Percentiles rank a stretch among this genome's conserved stretches.
phyloP scores from a whole-genome alignment of 2,888 invertebrate genomes.

The Aporophyla lueneburgensis region DNA sequence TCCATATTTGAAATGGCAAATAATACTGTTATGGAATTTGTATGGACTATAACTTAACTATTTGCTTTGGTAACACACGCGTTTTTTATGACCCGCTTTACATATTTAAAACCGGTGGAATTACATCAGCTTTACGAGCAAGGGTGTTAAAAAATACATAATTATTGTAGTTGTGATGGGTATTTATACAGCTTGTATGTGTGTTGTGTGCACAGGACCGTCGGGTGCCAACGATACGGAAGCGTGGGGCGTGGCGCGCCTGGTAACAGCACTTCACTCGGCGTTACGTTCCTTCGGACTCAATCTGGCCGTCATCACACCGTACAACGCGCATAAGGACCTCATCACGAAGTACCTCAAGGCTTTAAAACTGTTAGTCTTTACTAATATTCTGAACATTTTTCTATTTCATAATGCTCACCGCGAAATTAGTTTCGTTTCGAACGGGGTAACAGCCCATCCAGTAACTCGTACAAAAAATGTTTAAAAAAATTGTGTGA shows the following conservation, averaged over 20 bases:
- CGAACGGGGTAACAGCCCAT: background rate
- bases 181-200: background rate
- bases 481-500: background rate
- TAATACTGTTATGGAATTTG: no score
- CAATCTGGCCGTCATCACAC: constrained; percentile 85
- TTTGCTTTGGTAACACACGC: no score
- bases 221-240: constrained; percentile 84
- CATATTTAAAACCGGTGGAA: no score
- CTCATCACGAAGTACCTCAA: constrained; percentile 79
- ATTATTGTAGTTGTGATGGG: background rate
- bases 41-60: no score
- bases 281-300: constrained; percentile 66
- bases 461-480: background rate
- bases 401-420: background rate
- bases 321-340: constrained; percentile 87
- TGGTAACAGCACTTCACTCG: constrained; percentile 74
- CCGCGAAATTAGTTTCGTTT: no score
- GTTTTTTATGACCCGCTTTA: no score
- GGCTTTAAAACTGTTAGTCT: constrained; percentile 71
- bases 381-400: background rate
- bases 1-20: no score
- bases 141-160: no score
- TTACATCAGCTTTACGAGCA: no score
- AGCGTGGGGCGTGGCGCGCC: constrained; percentile 84
- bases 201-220: constrained; percentile 66